phyloP scores from a whole-genome alignment of 2,113 vertebrate species.

The Cathartes aura region DNA sequence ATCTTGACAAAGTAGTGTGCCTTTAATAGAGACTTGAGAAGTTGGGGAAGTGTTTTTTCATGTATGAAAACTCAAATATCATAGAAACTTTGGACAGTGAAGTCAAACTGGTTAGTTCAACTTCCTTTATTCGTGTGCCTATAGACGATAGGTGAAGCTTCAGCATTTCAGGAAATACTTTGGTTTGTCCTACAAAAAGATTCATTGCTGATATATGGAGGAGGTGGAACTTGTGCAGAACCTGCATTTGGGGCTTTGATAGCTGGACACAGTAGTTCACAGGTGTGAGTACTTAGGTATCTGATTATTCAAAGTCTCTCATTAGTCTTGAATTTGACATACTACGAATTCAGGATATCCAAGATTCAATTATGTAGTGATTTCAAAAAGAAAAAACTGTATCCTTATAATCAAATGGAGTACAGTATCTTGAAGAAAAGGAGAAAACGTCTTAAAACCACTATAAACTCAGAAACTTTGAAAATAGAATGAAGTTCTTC shows the following conservation, averaged over 20 bases:
- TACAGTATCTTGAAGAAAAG: background rate
- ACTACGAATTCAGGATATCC: background rate
- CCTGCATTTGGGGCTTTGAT: background rate
- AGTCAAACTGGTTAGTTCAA: background rate
- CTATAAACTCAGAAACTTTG: background rate
- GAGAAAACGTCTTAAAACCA: background rate
- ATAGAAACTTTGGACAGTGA: background rate
- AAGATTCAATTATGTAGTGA: background rate
- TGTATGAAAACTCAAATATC: background rate
- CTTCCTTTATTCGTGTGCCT: background rate
- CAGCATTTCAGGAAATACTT: background rate
- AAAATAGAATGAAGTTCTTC: background rate
- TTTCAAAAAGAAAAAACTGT: background rate
- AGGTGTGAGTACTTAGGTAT: background rate
- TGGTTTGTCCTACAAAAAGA: background rate
- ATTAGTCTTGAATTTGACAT: background rate
- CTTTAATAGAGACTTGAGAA: background rate
- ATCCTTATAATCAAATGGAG: background rate
- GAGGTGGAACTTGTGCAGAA: background rate
- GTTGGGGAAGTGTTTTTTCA: background rate
- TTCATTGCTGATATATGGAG: background rate
- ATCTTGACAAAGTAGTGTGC: background rate
- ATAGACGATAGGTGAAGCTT: background rate
- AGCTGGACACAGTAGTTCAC: no score
- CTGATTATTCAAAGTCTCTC: background rate